phyloP scores from a whole-genome alignment of 2,113 vertebrate genomes.

The Peromyscus polionotus region DNA sequence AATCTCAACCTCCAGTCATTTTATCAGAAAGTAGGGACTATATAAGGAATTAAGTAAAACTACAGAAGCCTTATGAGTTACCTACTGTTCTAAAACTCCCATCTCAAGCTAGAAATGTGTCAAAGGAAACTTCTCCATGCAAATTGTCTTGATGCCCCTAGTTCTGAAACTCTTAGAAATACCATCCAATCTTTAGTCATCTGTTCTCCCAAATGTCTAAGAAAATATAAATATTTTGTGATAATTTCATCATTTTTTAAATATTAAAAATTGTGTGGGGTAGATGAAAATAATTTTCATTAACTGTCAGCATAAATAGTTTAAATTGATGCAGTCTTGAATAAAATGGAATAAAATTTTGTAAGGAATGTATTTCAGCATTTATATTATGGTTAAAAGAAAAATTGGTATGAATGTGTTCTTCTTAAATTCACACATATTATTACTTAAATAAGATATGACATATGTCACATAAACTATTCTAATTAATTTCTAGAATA shows the following conservation, averaged over 20 bases:
- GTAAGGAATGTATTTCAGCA: background rate
- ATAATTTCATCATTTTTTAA: background rate
- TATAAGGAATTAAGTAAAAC: background rate
- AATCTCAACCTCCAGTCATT: background rate
- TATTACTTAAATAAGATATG: background rate
- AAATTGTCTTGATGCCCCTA: background rate
- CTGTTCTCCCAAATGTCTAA: background rate
- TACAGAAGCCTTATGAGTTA: background rate
- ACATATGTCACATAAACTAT: background rate
- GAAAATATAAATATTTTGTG: background rate
- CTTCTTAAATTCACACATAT: background rate
- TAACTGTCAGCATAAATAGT: background rate
- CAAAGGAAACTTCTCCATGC: background rate
- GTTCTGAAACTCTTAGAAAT: background rate
- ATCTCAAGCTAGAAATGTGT: background rate
- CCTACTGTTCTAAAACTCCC: background rate
- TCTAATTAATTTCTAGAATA: background rate
- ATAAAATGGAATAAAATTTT: background rate
- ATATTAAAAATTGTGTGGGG: background rate
- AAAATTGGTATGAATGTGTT: background rate
- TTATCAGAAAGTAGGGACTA: rapidly evolving
- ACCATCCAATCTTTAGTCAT: background rate
- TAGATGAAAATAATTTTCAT: background rate
- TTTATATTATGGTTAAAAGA: background rate
- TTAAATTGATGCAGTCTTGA: background rate